A percentile compares a stretch with the other conserved stretches of the same genome.
phyloP scores from a whole-genome alignment of 2,113 vertebrate species.

The Fregetta grallaria region DNA sequence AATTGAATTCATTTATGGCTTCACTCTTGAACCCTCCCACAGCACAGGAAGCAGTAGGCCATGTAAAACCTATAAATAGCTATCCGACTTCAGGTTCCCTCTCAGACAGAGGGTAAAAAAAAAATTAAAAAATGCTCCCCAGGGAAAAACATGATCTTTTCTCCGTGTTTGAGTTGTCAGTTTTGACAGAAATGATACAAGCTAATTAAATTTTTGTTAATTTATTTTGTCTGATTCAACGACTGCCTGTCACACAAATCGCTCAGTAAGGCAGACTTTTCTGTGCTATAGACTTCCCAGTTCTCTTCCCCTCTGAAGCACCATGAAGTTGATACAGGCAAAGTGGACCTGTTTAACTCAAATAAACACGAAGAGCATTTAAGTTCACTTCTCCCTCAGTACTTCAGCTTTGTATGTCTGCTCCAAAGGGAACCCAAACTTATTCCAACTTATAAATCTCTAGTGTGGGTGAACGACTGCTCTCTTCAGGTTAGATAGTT shows the following conservation, averaged over 20 bases:
- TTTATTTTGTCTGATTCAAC: constrained; percentile 78
- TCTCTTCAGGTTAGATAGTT: neutral
- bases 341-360: constrained; percentile 66
- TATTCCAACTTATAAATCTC: constrained; percentile 20
- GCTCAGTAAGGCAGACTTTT: constrained; percentile 53
- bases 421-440: constrained; percentile 11
- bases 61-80: constrained; percentile 70
- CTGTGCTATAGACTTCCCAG: constrained; percentile 49
- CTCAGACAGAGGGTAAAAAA: constrained; percentile 7
- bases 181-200: constrained; percentile 75
- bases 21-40: constrained; percentile 52
- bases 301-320: constrained; percentile 55
- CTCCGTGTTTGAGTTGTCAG: constrained; percentile 72
- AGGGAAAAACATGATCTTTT: constrained; percentile 72
- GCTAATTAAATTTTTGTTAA: constrained; percentile 80
- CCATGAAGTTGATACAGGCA: constrained; percentile 39
- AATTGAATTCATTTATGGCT: constrained; percentile 23
- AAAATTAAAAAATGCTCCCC: constrained; percentile 9
- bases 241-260: constrained; percentile 70
- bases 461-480: neutral
- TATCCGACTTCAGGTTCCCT: constrained; percentile 28
- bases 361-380: constrained; percentile 75
- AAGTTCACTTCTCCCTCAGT: constrained; percentile 54
- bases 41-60: constrained; percentile 63
- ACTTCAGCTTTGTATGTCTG: constrained; percentile 41